Evolutionary conservation across 2,888 invertebrate genomes (phyloP), one percentile per base, ranked within the genome.

Genomic region (Congeria kusceri): DNA sequence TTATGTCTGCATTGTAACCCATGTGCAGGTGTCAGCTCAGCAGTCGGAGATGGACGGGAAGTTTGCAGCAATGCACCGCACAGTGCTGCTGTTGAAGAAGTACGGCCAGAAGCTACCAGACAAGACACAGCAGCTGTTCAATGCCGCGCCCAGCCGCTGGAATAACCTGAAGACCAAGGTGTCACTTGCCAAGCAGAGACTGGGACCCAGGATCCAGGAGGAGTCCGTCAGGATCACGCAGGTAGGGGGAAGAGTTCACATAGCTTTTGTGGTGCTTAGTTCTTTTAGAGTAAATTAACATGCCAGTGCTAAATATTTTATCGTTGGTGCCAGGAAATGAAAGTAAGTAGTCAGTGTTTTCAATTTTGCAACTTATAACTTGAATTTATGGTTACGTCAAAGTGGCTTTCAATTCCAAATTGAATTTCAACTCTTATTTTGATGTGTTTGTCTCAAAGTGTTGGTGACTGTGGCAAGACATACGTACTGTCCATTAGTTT

Each of bases 111-210:
- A 80, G 29, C 84, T 93, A 46, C 91, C 92, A 18, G 91, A 91
- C 20, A 86, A 87, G 46, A 92, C 92, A 3, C 91, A 91, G 86
- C 81, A 81, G 18, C 79, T 93, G 72, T 93, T 92, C 78, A 89
- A 89, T 69, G 91, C 91, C 4, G 92, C 92, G 1, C 93, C 93
- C 1, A 89, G 89, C 20, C 83, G 93, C 29, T 93, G 93, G 93
- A 93, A 89, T 72, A 93, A 90, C 80, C 89, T 93, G 32, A 93
- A 92, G 77, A 93, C 93, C 32, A 93, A 93, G 80, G 93, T 93
- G 32, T 92, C 92, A 0, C 87, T 92, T 57, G 93, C 93, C 61
- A 93, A 93, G 83, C 93, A 93, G 86, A 88, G 93, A 70, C 90
- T 93, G 23, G 93, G 93, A 9, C 93, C 93, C 20, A 88, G 93